These are phyloP conservation scores for Tetragnatha montana DNA, from an alignment of 2,888 invertebrate genomes.

Conservation along the genomic window DNA sequence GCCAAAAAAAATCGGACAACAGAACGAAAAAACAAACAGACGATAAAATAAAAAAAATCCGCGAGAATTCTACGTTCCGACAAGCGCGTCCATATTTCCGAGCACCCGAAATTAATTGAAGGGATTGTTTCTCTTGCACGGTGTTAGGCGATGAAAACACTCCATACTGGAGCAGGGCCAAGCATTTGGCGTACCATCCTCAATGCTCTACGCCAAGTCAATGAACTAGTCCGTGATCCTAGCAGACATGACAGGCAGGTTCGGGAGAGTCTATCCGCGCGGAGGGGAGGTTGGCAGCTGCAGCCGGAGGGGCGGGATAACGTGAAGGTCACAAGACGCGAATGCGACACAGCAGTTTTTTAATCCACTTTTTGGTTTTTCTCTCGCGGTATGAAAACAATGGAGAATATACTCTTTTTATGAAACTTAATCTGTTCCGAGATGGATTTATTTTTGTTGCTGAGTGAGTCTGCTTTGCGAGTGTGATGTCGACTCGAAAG, in stretches of 20 bases:
- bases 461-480: not conserved
- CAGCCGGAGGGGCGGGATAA: conserved; percentile 45
- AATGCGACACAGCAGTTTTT: conserved; percentile 35
- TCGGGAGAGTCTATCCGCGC: conserved; percentile 55
- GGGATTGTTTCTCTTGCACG: conserved; percentile 31
- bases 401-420: conserved; percentile 14
- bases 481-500: not conserved
- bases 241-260: conserved; percentile 71
- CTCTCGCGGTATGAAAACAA: conserved; percentile 16
- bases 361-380: conserved; percentile 43
- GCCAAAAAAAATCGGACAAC: not conserved
- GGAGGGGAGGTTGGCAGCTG: conserved; percentile 20
- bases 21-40: conserved; percentile 16
- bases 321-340: conserved; percentile 63
- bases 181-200: conserved; percentile 64
- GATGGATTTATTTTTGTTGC: not conserved
- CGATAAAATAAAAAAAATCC: conserved; percentile 15
- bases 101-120: conserved; percentile 14
- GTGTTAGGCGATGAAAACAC: conserved; percentile 23
- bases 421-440: not conserved
- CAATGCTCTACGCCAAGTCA: conserved; percentile 67
- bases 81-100: conserved; percentile 26
- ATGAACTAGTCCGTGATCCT: conserved; percentile 70
- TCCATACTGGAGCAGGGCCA: conserved; percentile 51
- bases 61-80: conserved; percentile 13